Base-by-base conservation (phyloP, 2,113 vertebrate genomes). In the Eulacestoma nigropectus region DNA sequence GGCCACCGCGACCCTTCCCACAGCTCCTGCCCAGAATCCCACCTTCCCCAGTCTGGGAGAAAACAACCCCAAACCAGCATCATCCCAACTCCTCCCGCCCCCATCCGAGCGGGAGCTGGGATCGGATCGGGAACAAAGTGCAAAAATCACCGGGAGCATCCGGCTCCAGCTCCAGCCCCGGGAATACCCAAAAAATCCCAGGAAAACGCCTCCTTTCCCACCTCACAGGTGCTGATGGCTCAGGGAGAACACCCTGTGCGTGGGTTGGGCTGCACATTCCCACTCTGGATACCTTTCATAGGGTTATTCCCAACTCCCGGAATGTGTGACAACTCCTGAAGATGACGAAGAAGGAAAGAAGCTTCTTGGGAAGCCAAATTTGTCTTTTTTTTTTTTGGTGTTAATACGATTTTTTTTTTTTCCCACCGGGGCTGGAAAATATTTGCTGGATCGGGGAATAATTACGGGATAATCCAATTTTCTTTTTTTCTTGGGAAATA, bases 171-270 rank as follows among this genome's bases (percentile, higher is more conserved):
- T 62, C 30, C 69, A 82, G 84, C 59, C 33, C 60, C 33, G 41
- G 64, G 64, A 90, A 73, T 4, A 22, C 6, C n/a, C 2, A 8
- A 30, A 37, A 37, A 35, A 32, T 26, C 16, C 26, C 35, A 47
- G 49, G 27, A 42, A 64, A 72, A 50, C 1, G 2, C 37, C 22
- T 46, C 59, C 32, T 41, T 18, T 22, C 32, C 42, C 30, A 65
- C 15, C 57, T n/a, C 49, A 5, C 6, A 2, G 1, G 7, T 1
- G 4, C 32, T 9, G 22, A 7, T 3, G 15, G 32, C 65, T 33
- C 22, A 20, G 2, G 5, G 22, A 44, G 23, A 47, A 27, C n/a
- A 4, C 7, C 1, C 4, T 3, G 2, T 0, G 26, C 39, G 37
- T 20, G 1, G 7, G 7, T 1, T 10, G 44, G 69, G 83, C 72